These are phyloP conservation scores for Nerophis lumbriciformis DNA, from an alignment of 2,113 vertebrate genomes.

Conservation along the genomic window DNA sequence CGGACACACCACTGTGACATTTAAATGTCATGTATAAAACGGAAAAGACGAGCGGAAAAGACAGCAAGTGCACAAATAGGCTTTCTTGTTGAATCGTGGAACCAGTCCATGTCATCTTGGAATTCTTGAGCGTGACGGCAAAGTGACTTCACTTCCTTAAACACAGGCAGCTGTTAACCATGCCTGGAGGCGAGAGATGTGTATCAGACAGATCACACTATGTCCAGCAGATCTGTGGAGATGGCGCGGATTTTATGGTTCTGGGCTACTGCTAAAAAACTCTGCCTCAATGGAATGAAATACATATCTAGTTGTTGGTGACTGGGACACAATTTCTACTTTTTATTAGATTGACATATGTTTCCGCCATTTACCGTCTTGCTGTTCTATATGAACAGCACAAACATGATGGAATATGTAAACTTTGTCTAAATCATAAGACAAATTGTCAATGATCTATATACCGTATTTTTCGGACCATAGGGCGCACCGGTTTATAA, in stretches of 20 bases:
- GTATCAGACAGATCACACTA: not conserved
- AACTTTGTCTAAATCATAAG: too few relatives aligned
- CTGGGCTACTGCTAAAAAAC: conserved; percentile 25
- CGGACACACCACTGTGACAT: not conserved
- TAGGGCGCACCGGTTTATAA: too few relatives aligned
- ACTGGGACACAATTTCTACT: not conserved
- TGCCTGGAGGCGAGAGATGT: conserved; percentile 17
- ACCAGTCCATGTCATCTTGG: not conserved
- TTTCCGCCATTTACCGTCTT: too few relatives aligned
- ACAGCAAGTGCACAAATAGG: too few relatives aligned
- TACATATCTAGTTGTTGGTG: not conserved
- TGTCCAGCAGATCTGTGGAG: conserved; percentile 37
- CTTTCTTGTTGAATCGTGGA: not conserved
- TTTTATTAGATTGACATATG: too few relatives aligned
- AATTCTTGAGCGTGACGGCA: not conserved
- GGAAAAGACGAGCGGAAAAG: not conserved
- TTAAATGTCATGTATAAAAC: not conserved
- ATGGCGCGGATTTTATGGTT: conserved; percentile 52
- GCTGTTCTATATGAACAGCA: too few relatives aligned
- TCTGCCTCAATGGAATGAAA: too few relatives aligned
- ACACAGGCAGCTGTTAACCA: conserved; percentile 37
- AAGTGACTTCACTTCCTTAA: conserved; percentile 14
- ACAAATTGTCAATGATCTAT: too few relatives aligned
- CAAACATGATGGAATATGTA: too few relatives aligned
- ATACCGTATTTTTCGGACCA: too few relatives aligned